Evolutionary conservation across 2,888 invertebrate genomes (phyloP).

Genomic region (Metellina segmentata): DNA sequence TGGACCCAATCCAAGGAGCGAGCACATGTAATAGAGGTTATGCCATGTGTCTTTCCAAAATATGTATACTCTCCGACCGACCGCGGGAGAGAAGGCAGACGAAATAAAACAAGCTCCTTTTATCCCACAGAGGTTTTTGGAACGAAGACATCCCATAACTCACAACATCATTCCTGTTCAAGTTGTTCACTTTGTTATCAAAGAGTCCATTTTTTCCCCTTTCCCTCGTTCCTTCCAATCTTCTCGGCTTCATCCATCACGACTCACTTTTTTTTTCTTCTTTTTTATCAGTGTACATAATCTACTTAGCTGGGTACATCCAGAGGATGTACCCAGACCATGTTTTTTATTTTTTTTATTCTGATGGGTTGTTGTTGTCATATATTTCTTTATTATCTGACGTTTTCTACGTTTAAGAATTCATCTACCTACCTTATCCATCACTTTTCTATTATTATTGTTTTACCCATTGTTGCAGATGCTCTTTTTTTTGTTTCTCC

Average conservation of each 20-base stretch:
- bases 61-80: constrained; percentile 24
- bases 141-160: constrained; percentile 70
- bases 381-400: constrained; percentile 76
- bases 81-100: not conserved
- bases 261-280: constrained; percentile 34
- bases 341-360: constrained; percentile 33
- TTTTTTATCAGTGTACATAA: constrained; percentile 75
- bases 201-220: constrained; percentile 44
- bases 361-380: constrained; percentile 50
- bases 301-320: constrained; percentile 67
- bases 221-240: constrained; percentile 44
- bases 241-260: constrained; percentile 67
- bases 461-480: not conserved
- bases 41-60: constrained; percentile 37
- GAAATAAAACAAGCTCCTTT: constrained; percentile 53
- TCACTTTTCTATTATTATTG: constrained; percentile 31
- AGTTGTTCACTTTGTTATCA: constrained; percentile 74
- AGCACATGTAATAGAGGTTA: constrained; percentile 26
- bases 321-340: constrained; percentile 12
- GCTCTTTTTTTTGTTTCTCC: constrained; percentile 3
- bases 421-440: constrained; percentile 75
- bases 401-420: constrained; percentile 73
- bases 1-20: constrained; percentile 20
- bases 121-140: constrained; percentile 34
- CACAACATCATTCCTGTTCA: constrained; percentile 71